Base-by-base conservation (phyloP, 2,113 vertebrate genomes). In the Oceanites oceanicus region DNA sequence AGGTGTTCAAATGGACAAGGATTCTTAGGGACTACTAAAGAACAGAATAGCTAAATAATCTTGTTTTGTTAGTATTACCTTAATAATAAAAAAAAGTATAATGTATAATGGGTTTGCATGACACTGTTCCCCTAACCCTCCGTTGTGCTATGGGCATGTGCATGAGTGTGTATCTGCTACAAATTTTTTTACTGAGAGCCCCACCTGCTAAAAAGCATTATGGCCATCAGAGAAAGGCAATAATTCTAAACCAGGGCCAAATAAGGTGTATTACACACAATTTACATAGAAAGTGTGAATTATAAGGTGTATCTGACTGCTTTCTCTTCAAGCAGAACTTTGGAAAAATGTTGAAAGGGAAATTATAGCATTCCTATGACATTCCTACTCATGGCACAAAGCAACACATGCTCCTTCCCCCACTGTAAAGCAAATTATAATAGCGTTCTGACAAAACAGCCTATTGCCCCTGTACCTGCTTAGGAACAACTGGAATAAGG, bases 91-190 rank as follows among this genome's bases (percentile, higher is more conserved):
- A 36, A 26, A 27, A 81, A 52, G 29, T 78, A 8, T 55, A 30
- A 40, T 14, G 27, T 53, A 58, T 56, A 52, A 52, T 17, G 29
- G 9, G 20, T 59, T 62, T 74, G 38, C 32, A 19, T 47, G n/a
- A 42, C 58, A 13, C 42, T 47, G 49, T 72, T 77, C 75, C 88
- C 42, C 47, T 32, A 47, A 16, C 10, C 29, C 22, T 88, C 58
- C 7, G 1, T 0, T 40, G 44, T n/a, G 42, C 58, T 68, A 4
- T 1, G 15, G 34, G 75, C 49, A 40, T 8, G 0, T 29, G 50
- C 49, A 34, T 2, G 7, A 38, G 18, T 3, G 8, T 49, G 32
- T 32, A 47, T 10, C 29, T 32, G 8, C 42, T 30, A 40, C 29
- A 65, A 23, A 23, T 25, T 45, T 23, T 23, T 44, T 45, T 52